Conservation (phyloP, 2,113 vertebrate genomes). For the Oryzias javanicus region DNA sequence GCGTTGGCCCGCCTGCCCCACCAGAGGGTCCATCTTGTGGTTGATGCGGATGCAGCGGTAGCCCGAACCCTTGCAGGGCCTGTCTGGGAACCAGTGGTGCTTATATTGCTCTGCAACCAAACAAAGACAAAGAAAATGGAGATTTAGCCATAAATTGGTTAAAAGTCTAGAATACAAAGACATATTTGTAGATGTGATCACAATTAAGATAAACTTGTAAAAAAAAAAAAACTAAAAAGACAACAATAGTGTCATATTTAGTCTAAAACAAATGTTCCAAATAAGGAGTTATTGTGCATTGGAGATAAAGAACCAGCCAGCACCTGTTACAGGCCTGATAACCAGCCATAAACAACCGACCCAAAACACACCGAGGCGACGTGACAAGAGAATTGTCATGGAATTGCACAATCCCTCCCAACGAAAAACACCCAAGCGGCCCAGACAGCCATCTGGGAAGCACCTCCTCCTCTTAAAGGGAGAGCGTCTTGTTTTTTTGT, state of each 20-base stretch:
- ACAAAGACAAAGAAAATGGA: slow-evolving; percentile 7
- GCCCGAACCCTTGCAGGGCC: slow-evolving; percentile 96
- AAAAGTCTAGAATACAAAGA: neutral
- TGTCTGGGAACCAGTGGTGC: slow-evolving; percentile 99
- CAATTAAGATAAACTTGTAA: too few relatives aligned
- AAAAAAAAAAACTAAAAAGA: too few relatives aligned
- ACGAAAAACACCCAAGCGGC: slow-evolving; percentile 27
- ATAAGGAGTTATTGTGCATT: too few relatives aligned
- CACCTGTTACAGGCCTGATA: slow-evolving; percentile 59
- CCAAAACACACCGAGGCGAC: slow-evolving; percentile 34
- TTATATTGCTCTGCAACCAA: slow-evolving; percentile 91
- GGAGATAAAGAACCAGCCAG: slow-evolving; percentile 9
- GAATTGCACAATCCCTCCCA: slow-evolving; percentile 67
- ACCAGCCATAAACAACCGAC: slow-evolving; percentile 58
- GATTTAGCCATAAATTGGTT: slow-evolving; percentile 2
- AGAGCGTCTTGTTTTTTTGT: slow-evolving; percentile 11
- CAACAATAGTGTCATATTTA: too few relatives aligned
- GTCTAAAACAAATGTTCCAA: too few relatives aligned
- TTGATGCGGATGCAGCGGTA: slow-evolving; percentile 99
- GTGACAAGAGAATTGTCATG: slow-evolving; percentile 56
- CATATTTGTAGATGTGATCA: too few relatives aligned
- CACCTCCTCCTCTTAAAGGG: slow-evolving; percentile 62
- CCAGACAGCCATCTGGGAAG: slow-evolving; percentile 62
- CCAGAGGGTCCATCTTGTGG: slow-evolving; percentile 99
- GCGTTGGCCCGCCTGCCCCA: slow-evolving; percentile 93